A percentile compares a stretch with the other conserved stretches of the same genome.
phyloP scores from a whole-genome alignment of 2,888 invertebrate genomes.

The Augiades crinisus region DNA sequence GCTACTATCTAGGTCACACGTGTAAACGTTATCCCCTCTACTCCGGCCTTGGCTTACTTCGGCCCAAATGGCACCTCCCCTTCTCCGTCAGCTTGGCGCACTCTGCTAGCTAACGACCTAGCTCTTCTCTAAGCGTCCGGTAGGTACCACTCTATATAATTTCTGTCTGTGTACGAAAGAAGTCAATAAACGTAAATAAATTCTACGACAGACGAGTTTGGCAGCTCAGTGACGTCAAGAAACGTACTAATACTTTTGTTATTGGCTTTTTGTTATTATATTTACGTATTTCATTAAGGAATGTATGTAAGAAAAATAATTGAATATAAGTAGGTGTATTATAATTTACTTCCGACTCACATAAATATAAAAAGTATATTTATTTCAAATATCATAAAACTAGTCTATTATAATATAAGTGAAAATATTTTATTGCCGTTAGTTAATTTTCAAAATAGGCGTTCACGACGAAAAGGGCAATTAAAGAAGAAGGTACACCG shows the following conservation, averaged over 20 bases:
- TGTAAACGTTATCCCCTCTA: conserved; percentile 78
- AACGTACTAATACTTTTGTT: background rate
- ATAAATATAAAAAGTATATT: no score
- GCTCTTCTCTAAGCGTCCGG: conserved; percentile 18
- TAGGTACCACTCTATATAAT: conserved; percentile 8
- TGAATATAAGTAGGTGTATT: no score
- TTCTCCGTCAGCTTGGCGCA: conserved; percentile 50
- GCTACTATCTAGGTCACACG: conserved; percentile 78
- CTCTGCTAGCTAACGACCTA: conserved; percentile 33
- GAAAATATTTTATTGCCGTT: background rate
- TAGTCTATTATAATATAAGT: background rate
- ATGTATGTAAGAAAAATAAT: background rate
- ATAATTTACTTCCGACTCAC: no score
- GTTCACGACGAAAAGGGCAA: background rate
- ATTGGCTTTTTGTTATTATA: conserved; percentile 9
- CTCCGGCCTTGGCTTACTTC: conserved; percentile 79
- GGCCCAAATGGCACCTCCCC: conserved; percentile 65
- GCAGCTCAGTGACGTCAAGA: conserved; percentile 12
- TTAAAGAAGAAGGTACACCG: background rate
- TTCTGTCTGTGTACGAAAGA: conserved; percentile 14
- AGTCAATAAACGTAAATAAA: conserved; percentile 25
- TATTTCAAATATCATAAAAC: no score
- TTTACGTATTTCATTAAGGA: background rate
- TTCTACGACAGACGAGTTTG: conserved; percentile 23
- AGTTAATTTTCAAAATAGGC: no score